Base-by-base conservation (phyloP, 2,113 vertebrate genomes). In the Narcine bancroftii region DNA sequence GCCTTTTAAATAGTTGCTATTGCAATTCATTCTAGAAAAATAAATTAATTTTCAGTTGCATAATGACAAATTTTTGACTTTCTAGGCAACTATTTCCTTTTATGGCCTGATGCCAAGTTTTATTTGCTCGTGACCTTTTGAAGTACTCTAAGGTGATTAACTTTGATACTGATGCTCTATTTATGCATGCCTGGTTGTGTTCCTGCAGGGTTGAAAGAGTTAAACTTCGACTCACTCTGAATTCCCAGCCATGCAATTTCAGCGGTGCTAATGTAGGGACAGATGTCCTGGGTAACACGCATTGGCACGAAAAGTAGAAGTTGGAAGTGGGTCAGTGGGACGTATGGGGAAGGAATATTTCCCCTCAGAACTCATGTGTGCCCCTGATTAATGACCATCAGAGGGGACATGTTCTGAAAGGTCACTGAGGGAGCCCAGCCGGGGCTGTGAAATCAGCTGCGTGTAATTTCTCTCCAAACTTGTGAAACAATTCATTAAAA, bases 361-460 rank as follows among this genome's bases (percentile, higher is more conserved):
- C 65, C 87, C 56, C 60, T 91, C 89, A 47, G 81, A n/a, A 87
- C n/a, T 42, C 60, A n/a, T 60, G 92, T 76, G n/a, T 60, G 92
- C 69, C 69, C 21, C 92, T 87, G 81, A 87, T 87, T 87, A 87
- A 87, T 87, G 81, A 60, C 36, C 33, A 60, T 56, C 26, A 53
- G 47, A 6, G 79, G 79, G 45, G 63, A 60, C 26, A 15, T 60
- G 39, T 39, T 76, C 50, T 60, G 50, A 39, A 6, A 56, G 92
- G 92, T 45, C 65, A 92, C 73, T 73, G 92, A 19, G 2, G 6
- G 36, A 19, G 42, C 36, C 42, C 73, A 71, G 36, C 92, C 60
- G 45, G 29, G 69, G 66, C 92, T 39, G 10, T 24, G 15, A 87
- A 87, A 87, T 63, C 81, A 6, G 53, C 53, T 60, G 19, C n/a